Evolutionary conservation across 2,113 vertebrate species (phyloP), one percentile per base, ranked within the genome.

Genomic region (Rhinolophus ferrumequinum): DNA sequence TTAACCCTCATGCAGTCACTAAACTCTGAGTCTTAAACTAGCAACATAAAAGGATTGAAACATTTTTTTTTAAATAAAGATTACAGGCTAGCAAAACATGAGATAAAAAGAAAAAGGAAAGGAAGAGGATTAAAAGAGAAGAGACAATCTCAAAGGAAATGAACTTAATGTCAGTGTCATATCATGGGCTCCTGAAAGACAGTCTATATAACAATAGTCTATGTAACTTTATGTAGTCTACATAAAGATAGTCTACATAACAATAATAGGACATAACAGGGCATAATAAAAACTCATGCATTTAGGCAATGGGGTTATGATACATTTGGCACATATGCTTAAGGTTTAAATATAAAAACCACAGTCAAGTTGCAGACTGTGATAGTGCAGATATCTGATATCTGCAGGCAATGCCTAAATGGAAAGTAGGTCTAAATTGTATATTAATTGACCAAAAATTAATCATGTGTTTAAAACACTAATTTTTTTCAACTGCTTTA

Each of bases 1-100:
- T 76, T 77, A 9, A 90, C 13, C 38, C 13, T 94, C 15, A 93
- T 4, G 9, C 0, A 64, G 30, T 89, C 21, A 87, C 38, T 82
- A 84, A 6, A 92, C 35, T 69, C 2, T 72, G 22, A 81, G 52
- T 79, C 66, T 89, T 95, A 79, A 91, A 85, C 12, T 35, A 89
- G 62, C 62, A 93, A 58, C 35, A 82, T 50, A 88, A 93, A 88
- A 94, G 28, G 41, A 93, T 3, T 22, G 67, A 86, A 89, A 94
- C 54, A 85, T 75, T 47, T 56, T 90, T 85, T 62, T 3, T 70
- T 21, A 76, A 95, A 76, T 70, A 95, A 89, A 88, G 22, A 88
- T 69, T 58, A 94, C 2, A 56, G 26, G 70, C 24, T 77, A 81
- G 38, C 44, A 75, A 47, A 62, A 58, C 9, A 7, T 28, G 14